Conservation (phyloP, 2,888 invertebrate genomes). For the Horisme vitalbata region DNA sequence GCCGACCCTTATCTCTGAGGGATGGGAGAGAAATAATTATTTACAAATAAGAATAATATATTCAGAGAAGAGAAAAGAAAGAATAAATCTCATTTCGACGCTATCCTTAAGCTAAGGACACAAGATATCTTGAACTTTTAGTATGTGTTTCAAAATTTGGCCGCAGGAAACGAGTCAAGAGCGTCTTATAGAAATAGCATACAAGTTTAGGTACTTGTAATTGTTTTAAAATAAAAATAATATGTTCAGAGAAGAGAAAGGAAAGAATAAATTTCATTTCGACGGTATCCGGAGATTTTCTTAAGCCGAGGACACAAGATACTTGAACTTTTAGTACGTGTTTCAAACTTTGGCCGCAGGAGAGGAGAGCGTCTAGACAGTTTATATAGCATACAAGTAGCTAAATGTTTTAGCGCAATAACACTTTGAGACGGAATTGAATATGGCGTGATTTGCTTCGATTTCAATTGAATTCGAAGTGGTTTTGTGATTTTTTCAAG, state of each 20-base stretch:
- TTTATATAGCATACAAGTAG: too few relatives aligned
- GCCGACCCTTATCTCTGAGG: conserved; percentile 42
- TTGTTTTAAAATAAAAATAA: conserved; percentile 66
- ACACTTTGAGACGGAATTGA: conserved; percentile 9
- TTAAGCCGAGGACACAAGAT: conserved; percentile 38
- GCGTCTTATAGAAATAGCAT: conserved; percentile 15
- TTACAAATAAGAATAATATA: conserved; percentile 65
- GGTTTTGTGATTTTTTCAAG: too few relatives aligned
- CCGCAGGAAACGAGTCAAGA: conserved; percentile 12
- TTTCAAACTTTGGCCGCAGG: conserved; percentile 17
- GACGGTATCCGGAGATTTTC: conserved; percentile 45
- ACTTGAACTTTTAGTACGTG: conserved; percentile 20
- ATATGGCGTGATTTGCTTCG: conserved; percentile 5
- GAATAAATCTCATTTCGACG: conserved; percentile 52
- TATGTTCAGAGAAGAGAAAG: conserved; percentile 55
- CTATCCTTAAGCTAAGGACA: conserved; percentile 44
- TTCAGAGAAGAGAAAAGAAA: conserved; percentile 53
- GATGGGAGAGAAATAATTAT: conserved; percentile 53
- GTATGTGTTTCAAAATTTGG: conserved; percentile 21
- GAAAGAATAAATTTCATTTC: conserved; percentile 55
- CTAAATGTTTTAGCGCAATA: conserved; percentile 6
- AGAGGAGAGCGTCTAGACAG: conserved; percentile 1
- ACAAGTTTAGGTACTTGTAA: too few relatives aligned
- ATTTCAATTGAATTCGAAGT: neutral
- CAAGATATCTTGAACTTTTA: conserved; percentile 16